Conservation (phyloP, 2,113 vertebrate genomes). For the Halcyon malimbica region DNA sequence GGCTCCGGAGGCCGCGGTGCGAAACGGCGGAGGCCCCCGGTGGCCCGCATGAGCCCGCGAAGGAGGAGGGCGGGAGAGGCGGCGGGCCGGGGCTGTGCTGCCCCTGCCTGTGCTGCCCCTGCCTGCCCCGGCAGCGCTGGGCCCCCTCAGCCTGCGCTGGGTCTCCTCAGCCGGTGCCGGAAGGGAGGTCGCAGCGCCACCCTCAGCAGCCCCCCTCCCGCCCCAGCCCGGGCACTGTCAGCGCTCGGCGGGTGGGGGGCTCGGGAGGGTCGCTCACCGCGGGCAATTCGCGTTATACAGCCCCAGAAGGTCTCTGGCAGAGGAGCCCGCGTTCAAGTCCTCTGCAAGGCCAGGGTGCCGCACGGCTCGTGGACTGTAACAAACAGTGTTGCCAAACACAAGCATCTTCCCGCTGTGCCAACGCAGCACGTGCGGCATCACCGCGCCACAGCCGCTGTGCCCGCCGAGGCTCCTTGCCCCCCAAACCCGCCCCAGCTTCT, state of each 20-base stretch:
- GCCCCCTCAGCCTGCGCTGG: not conserved
- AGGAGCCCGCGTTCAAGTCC: not conserved
- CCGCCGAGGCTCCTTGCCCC: rapidly evolving
- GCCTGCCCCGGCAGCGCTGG: not conserved
- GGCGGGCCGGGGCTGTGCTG: not conserved
- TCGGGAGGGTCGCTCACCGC: not conserved
- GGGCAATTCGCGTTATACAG: not conserved
- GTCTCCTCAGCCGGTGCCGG: not conserved
- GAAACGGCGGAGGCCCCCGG: not conserved
- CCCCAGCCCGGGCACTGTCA: not conserved
- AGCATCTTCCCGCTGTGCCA: not conserved
- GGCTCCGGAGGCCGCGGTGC: not conserved
- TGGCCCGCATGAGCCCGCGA: not conserved
- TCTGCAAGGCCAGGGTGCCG: not conserved
- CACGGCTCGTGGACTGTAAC: not conserved
- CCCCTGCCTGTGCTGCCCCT: not conserved
- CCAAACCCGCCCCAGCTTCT: not conserved
- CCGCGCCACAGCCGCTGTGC: rapidly evolving
- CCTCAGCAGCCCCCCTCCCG: not conserved
- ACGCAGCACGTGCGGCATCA: not conserved
- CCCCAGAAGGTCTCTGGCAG: not conserved
- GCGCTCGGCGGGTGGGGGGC: rapidly evolving
- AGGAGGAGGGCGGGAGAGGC: not conserved
- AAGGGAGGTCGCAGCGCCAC: not conserved
- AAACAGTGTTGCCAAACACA: rapidly evolving